A percentile compares a stretch with the other conserved stretches of the same genome.
Evolutionary conservation across 2,888 invertebrate species (phyloP).

Genomic region (Desoria tigrina): DNA sequence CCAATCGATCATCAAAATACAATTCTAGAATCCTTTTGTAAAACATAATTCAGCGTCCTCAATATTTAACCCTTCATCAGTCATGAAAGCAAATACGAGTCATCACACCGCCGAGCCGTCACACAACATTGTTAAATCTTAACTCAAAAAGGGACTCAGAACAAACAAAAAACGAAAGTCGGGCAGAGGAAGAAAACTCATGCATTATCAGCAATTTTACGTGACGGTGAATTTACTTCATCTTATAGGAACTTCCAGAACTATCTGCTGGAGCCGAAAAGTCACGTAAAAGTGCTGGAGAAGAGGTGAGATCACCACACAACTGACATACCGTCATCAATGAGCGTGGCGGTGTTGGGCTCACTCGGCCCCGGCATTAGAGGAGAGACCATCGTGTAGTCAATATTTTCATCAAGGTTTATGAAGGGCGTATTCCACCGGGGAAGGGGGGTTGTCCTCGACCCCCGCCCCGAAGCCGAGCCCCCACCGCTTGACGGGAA

Average conservation of each 20-base stretch:
- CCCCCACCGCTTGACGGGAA: constrained; percentile 66
- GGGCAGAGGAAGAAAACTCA: no score
- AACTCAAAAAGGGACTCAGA: neutral
- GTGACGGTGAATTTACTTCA: no score
- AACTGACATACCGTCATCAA: constrained; percentile 71
- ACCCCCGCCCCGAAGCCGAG: constrained; percentile 60
- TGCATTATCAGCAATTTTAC: no score
- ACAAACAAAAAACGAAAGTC: neutral
- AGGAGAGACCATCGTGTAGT: constrained; percentile 89
- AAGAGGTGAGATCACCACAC: neutral
- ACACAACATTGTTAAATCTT: neutral
- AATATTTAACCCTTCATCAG: no score
- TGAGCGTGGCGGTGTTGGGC: constrained; percentile 70
- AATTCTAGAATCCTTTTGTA: no score
- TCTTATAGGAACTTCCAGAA: no score
- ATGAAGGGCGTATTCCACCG: constrained; percentile 89
- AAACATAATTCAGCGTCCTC: no score
- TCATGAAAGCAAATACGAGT: no score
- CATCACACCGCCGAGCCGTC: no score
- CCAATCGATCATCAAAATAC: no score
- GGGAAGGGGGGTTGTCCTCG: constrained; percentile 59
- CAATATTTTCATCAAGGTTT: constrained; percentile 77
- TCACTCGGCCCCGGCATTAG: constrained; percentile 65
- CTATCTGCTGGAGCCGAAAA: no score
- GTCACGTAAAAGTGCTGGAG: neutral